Evolutionary conservation across 2,888 invertebrate species (phyloP), one percentile per base, ranked within the genome.

Genomic region (Nymphalis c-album): DNA sequence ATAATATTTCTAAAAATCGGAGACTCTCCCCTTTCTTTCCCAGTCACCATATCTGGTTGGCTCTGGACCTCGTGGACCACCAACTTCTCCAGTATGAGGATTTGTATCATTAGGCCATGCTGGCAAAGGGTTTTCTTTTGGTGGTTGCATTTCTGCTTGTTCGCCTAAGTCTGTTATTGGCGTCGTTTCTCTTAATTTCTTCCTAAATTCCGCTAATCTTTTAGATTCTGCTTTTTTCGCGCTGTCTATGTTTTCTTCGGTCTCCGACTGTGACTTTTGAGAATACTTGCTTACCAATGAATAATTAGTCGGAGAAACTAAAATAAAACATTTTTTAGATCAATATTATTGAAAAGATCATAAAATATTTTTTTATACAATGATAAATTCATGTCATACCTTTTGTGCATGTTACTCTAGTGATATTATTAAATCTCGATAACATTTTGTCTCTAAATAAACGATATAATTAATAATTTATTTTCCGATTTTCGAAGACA

Each of bases 41-140:
- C 99, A 99, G 90, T 99, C 99, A 1, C 99, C 99, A 90, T 98
- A 99, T 76, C 99, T 94, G 16, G 99, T 99, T 10, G 99, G 99
- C 92, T 99, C 99, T 0, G 99, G 99, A 7, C 99, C 99, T 77
- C 94, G 93, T 0, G 99, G 99, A 0, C 99, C 99, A 48, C 98
- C 98, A 67, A 97, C 91, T 94, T 99, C 99, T 16, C 99, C 99
- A 7, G 99, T 99, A 68, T 94, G 81, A 7, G 99, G 99, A 90
- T 99, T 99, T 1, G 93, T 95, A 80, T 96, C 95, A 81, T 98
- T 94, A 17, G 98, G 98, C 94, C 96, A 98, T 2, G 96, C 94
- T 76, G 94, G 94, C 35, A 98, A 87, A 0, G 98, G 96, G 78
- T 98, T 96, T 78, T 97, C 95, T 83, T 97, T 97, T 78, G 94